These are phyloP conservation scores for Caenorhabditis sp. DNA, from an alignment of 2,888 invertebrate species.

Conservation along the genomic window DNA sequence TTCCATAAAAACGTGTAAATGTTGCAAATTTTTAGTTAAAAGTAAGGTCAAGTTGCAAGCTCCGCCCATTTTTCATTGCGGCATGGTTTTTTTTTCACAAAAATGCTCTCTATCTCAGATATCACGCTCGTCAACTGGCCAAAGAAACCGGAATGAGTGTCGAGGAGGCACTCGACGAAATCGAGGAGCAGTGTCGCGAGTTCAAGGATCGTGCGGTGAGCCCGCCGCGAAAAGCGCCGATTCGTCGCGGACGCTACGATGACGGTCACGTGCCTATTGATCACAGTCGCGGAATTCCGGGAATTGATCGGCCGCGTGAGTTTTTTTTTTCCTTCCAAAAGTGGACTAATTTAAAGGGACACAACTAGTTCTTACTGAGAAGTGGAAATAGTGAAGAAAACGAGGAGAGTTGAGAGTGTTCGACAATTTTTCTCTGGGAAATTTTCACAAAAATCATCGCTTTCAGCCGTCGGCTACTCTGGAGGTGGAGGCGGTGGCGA, in stretches of 20 bases:
- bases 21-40: too few relatives aligned
- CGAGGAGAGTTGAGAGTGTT: too few relatives aligned
- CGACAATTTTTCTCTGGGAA: too few relatives aligned
- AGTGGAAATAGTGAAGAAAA: too few relatives aligned
- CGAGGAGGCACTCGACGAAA: conserved; percentile 23
- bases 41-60: too few relatives aligned
- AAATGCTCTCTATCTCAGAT: conserved; percentile 11
- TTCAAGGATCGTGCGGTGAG: background rate
- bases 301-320: conserved; percentile 25
- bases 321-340: background rate
- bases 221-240: background rate
- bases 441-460: background rate
- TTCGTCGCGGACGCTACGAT: background rate
- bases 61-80: too few relatives aligned
- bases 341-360: too few relatives aligned
- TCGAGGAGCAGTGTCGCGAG: conserved; percentile 24
- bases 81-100: too few relatives aligned
- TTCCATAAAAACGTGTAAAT: too few relatives aligned
- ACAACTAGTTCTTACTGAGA: too few relatives aligned
- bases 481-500: background rate
- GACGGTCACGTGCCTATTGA: background rate
- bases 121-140: conserved; percentile 25
- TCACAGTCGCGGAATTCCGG: conserved; percentile 31
- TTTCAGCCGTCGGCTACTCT: background rate
- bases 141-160: conserved; percentile 24